Evolutionary conservation across 2,797 vertebrate species (phyloP), one percentile per base, ranked within the genome.

Genomic region (Syngnathus rostellatus): DNA sequence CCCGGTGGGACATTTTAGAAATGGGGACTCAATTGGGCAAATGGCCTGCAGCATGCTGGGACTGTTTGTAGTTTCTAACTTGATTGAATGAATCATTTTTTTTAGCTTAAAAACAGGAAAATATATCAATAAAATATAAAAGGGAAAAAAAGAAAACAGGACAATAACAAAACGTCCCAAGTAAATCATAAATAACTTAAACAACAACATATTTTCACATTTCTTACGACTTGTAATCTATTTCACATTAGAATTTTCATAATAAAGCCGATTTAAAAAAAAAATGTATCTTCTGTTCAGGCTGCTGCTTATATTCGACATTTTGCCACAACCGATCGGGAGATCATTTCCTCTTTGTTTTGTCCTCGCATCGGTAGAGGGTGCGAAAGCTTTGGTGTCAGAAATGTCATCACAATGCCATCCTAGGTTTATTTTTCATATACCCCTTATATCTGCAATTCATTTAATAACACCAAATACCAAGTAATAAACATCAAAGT

Each of bases 11-110:
- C 23, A 23, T 12, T 51, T 54, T 71, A 55, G 5, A 25, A 48
- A 48, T 39, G 2, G 12, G 23, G 45, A 48, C 21, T 51, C 7
- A 3, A 6, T 50, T 31, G 16, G 0, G 1, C 57, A 19, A 21
- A 11, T 19, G 11, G 81, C 66, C 77, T 77, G 70, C 46, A 85
- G 86, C 66, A 77, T 77, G 70, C 51, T 86, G 86, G 82, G 82
- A 76, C 11, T 70, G 31, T 0, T 0, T 79, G 84, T 82, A 83
- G 84, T 84, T 12, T 71, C 69, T 72, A 59, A 53, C 0, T 0
- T 31, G 31, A 31, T 4, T 31, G 31, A 31, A 31, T 31, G 31
- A 31, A 31, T 31, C 31, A 31, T 31, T 31, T 31, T 31, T 31
- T 31, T 3, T 3, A 31, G 31, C 31, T 31, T 31, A 31, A 31